Evolutionary conservation across 2,797 vertebrate species (phyloP), one percentile per base, ranked within the genome.

Genomic region (Sebastes nivosus): DNA sequence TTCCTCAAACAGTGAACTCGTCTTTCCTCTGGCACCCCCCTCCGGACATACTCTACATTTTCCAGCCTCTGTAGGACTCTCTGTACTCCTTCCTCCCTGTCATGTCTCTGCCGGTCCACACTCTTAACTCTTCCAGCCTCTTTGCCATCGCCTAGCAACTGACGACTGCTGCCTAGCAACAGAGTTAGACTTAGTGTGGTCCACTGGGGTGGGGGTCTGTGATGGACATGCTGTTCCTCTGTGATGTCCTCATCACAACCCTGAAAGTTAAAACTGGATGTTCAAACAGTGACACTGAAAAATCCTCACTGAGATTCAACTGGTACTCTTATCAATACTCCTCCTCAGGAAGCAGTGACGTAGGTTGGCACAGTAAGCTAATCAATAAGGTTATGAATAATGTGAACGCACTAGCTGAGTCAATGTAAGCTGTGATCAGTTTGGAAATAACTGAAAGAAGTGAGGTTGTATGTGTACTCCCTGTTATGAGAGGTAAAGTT

Each of bases 121-220:
- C 27, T 77, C 46, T 80, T 67, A 70, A 70, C 75, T 81, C 91
- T 54, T 77, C 38, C 79, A 72, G 74, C 65, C 79, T 63, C 22
- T 77, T 34, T 58, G 64, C 73, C 63, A 84, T 93, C 58, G 5
- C 93, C 89, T 92, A 93, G 94, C 93, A 95, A 94, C 94, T 84
- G 86, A 79, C n/a, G 70, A 50, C 75, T 63, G 86, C 87, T 94
- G 90, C 94, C 88, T 91, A 88, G 94, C 93, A 95, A 95, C 94
- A 84, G 85, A 58, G 67, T 59, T 77, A 75, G 82, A 83, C 73
- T 64, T 79, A 22, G 78, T 57, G 24, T 81, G 29, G 67, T 76
- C 76, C 58, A 67, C n/a, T 6, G 6, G 46, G 8, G 6, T 38
- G 9, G 9, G 46, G n/a, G 60, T 29, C 10, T 76, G 50, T 34